Evolutionary conservation across 2,113 vertebrate species (phyloP).

Genomic region (Charina bottae): DNA sequence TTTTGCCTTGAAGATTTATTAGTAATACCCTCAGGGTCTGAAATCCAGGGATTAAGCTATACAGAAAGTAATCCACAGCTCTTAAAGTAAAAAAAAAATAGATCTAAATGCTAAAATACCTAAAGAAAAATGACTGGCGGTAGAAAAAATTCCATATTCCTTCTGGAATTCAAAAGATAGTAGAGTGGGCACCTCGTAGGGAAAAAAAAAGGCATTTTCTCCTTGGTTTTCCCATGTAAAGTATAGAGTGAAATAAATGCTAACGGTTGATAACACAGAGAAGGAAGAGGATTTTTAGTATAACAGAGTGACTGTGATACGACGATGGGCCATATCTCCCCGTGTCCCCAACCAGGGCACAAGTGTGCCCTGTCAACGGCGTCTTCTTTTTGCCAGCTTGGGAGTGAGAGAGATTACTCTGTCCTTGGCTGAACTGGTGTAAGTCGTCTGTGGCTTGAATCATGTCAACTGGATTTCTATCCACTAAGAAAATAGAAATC

Average conservation of each 20-base stretch:
- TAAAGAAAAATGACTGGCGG: not conserved
- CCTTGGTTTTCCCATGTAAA: too few species aligned
- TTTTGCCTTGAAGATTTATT: not conserved
- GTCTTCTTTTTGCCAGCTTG: not conserved
- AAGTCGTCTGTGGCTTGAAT: too few species aligned
- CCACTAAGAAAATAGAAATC: too few species aligned
- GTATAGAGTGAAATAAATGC: too few species aligned
- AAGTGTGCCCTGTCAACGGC: not conserved
- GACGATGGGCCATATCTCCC: not conserved
- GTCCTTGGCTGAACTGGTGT: not conserved
- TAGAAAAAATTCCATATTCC: not conserved
- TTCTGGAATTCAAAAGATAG: not conserved
- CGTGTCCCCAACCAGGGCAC: not conserved
- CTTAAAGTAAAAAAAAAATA: not conserved
- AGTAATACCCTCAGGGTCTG: not conserved
- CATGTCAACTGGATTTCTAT: too few species aligned
- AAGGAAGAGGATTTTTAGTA: not conserved
- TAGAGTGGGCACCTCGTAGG: not conserved
- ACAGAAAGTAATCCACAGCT: not conserved
- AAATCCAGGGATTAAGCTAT: not conserved
- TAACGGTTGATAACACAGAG: not conserved
- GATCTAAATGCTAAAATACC: not conserved
- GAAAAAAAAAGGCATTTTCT: too few species aligned
- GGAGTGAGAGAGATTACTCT: not conserved
- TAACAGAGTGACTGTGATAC: not conserved